These are phyloP conservation scores for Coronaproctus castanopsis DNA, from an alignment of 2,888 invertebrate species.

Conservation along the genomic window DNA sequence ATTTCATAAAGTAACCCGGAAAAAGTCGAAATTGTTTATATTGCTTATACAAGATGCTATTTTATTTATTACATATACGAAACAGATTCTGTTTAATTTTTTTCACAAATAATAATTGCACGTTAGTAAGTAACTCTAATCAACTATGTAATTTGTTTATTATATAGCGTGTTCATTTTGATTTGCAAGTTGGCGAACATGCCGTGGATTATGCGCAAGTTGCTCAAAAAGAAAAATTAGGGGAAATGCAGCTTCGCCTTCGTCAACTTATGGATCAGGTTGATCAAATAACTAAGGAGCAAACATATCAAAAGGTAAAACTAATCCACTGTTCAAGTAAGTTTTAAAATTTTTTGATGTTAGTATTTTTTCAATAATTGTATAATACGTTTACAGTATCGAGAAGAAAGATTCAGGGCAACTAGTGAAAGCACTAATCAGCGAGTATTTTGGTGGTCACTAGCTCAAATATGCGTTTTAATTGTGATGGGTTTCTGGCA, in stretches of 20 bases:
- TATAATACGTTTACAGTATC: conserved; percentile 43
- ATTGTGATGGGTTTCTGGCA: conserved; percentile 94
- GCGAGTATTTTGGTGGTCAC: conserved; percentile 89
- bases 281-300: conserved; percentile 98
- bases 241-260: conserved; percentile 83
- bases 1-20: too few species aligned
- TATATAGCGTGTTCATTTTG: conserved; percentile 66
- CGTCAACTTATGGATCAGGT: conserved; percentile 92
- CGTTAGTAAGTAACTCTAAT: too few species aligned
- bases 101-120: too few species aligned
- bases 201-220: conserved; percentile 94
- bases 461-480: conserved; percentile 75
- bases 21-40: too few species aligned
- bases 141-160: too few species aligned
- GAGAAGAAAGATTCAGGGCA: conserved; percentile 90
- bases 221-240: conserved; percentile 89
- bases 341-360: conserved; percentile 1
- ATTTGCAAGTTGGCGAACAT: conserved; percentile 97
- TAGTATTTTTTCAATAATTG: conserved; percentile 7
- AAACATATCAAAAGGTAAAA: conserved; percentile 86
- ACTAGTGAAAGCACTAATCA: conserved; percentile 96
- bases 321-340: conserved; percentile 8
- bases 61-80: neutral
- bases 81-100: too few species aligned
- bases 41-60: neutral